phyloP scores from a whole-genome alignment of 2,113 vertebrate species.

The Himantopus leucocephalus region DNA sequence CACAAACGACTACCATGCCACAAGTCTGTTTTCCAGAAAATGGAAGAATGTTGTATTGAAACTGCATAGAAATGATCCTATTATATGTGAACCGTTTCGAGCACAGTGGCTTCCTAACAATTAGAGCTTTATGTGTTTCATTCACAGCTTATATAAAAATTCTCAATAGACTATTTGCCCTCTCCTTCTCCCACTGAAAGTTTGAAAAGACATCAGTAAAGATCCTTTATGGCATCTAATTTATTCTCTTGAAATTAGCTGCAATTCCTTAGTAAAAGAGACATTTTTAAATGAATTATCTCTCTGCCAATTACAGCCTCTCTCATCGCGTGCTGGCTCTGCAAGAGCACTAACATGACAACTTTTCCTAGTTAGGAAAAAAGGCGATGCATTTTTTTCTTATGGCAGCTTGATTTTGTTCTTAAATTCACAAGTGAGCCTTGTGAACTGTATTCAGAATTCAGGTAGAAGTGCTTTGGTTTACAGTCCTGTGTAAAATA shows the following conservation, averaged over 20 bases:
- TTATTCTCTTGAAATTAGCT: slow-evolving; percentile 58
- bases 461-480: neutral
- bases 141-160: slow-evolving; percentile 64
- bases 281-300: slow-evolving; percentile 18
- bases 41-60: slow-evolving; percentile 2
- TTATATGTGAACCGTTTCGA: slow-evolving; percentile 42
- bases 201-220: slow-evolving; percentile 46
- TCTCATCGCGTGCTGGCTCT: neutral
- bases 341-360: neutral
- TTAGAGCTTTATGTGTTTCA: slow-evolving; percentile 57
- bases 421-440: neutral
- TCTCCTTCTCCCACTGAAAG: slow-evolving; percentile 37
- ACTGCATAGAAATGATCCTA: slow-evolving; percentile 55
- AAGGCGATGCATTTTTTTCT: neutral
- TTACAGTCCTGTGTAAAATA: neutral
- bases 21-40: slow-evolving; percentile 6
- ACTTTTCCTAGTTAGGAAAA: neutral
- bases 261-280: slow-evolving; percentile 49
- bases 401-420: neutral
- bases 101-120: slow-evolving; percentile 53
- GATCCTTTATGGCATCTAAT: slow-evolving; percentile 51
- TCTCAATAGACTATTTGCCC: slow-evolving; percentile 49
- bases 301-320: slow-evolving; percentile 2
- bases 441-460: neutral
- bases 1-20: neutral